Evolutionary conservation across 2,888 invertebrate genomes (phyloP).

Genomic region (Busseola fusca): DNA sequence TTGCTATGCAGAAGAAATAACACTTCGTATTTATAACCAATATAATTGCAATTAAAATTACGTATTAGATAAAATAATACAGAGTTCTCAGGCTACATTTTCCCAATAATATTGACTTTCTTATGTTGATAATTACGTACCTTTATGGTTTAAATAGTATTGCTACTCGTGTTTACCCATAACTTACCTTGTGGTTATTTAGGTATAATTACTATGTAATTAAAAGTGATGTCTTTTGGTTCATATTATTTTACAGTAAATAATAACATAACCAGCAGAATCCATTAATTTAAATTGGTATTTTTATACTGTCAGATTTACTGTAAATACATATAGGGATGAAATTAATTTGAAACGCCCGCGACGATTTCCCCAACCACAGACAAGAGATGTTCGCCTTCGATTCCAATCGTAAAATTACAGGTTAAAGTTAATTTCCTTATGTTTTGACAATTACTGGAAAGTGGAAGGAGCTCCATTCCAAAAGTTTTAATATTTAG

Average conservation of each 20-base stretch:
- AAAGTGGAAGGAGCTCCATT: constrained; percentile 32
- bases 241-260: neutral
- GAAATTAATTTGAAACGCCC: constrained; percentile 25
- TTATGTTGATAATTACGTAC: neutral
- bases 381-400: constrained; percentile 45
- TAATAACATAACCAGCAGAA: neutral
- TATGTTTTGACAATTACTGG: constrained; percentile 47
- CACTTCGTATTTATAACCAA: neutral
- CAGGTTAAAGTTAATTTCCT: constrained; percentile 53
- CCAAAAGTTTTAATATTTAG: constrained; percentile 23
- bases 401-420: constrained; percentile 58
- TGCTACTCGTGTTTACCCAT: neutral
- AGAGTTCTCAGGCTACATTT: neutral
- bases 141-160: neutral
- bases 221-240: neutral
- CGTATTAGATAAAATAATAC: neutral
- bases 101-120: neutral
- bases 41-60: neutral
- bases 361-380: constrained; percentile 30
- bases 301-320: neutral
- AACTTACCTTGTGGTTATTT: no score
- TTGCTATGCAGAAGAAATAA: neutral
- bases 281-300: neutral
- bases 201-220: neutral
- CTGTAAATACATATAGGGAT: constrained; percentile 19